A percentile compares a stretch with the other conserved stretches of the same genome.
phyloP scores from a whole-genome alignment of 2,888 invertebrate genomes.

The Oscheius sp. region DNA sequence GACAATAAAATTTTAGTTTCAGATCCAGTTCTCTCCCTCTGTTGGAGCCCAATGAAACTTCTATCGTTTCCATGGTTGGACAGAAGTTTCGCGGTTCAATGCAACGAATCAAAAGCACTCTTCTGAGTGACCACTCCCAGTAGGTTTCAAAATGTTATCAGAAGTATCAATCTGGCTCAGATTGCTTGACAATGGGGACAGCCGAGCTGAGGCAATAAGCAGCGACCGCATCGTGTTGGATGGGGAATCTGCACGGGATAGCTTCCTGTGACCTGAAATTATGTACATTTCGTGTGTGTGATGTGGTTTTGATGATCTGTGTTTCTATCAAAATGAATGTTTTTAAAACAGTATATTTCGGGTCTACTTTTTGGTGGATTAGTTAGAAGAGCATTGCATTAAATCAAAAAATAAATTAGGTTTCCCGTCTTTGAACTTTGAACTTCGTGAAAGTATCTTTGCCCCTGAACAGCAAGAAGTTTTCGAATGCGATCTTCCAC shows the following conservation, averaged over 20 bases:
- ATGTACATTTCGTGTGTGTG: neutral
- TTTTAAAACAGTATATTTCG: too few relatives aligned
- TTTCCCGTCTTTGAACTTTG: too few relatives aligned
- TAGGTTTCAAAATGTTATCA: neutral
- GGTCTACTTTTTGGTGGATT: neutral
- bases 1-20: neutral
- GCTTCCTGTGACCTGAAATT: conserved; percentile 40
- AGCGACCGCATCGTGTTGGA: conserved; percentile 49
- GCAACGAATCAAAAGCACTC: conserved; percentile 8
- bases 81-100: conserved; percentile 12
- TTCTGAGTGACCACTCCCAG: conserved; percentile 10
- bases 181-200: conserved; percentile 22
- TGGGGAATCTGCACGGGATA: conserved; percentile 47
- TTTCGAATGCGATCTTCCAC: too few relatives aligned
- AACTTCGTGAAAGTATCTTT: too few relatives aligned
- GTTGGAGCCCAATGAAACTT: neutral
- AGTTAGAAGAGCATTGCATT: neutral
- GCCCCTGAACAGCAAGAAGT: too few relatives aligned
- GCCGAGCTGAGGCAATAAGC: neutral
- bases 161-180: conserved; percentile 11
- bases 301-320: neutral
- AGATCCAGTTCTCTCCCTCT: conserved; percentile 22
- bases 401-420: too few relatives aligned
- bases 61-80: conserved; percentile 16
- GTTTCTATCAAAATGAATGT: too few relatives aligned